These are phyloP conservation scores for Incurvaria masculella DNA, from an alignment of 2,888 invertebrate genomes.

Conservation along the genomic window DNA sequence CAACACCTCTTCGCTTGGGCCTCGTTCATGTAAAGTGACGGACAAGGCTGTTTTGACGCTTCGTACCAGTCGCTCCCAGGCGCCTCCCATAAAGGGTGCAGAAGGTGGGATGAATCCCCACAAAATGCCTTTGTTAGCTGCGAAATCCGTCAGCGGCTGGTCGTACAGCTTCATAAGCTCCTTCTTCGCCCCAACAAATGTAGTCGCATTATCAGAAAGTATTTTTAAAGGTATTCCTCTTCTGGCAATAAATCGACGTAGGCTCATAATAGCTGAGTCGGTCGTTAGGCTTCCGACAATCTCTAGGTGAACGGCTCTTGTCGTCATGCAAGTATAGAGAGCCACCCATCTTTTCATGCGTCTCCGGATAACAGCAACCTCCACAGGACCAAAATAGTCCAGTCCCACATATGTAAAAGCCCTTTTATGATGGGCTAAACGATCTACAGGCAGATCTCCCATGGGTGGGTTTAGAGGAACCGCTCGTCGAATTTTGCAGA, in stretches of 20 bases:
- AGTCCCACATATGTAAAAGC: constrained; percentile 5
- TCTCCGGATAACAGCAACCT: constrained; percentile 4
- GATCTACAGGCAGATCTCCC: constrained; percentile 1
- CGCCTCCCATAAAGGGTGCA: constrained; percentile 1
- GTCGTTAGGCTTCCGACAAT: background rate
- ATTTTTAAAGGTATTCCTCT: constrained; percentile 8
- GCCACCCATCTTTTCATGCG: constrained; percentile 2
- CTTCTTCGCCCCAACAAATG: constrained; percentile 7
- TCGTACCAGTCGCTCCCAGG: constrained; percentile 3
- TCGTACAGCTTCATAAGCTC: background rate
- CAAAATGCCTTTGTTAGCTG: constrained; percentile 1
- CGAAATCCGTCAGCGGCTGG: background rate
- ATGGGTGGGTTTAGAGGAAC: background rate
- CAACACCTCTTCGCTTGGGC: background rate
- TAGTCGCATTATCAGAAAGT: constrained; percentile 12
- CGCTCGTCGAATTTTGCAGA: background rate
- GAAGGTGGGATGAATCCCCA: constrained; percentile 5
- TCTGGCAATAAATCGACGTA: constrained; percentile 7
- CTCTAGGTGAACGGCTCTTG: background rate
- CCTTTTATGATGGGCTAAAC: background rate
- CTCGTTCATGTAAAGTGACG: background rate
- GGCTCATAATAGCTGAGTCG: constrained; percentile 1
- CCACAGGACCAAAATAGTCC: constrained; percentile 8
- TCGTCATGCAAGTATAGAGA: background rate
- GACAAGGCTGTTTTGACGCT: background rate